Conservation (phyloP, 2,113 vertebrate species). For the Chloropsis cyanopogon region DNA sequence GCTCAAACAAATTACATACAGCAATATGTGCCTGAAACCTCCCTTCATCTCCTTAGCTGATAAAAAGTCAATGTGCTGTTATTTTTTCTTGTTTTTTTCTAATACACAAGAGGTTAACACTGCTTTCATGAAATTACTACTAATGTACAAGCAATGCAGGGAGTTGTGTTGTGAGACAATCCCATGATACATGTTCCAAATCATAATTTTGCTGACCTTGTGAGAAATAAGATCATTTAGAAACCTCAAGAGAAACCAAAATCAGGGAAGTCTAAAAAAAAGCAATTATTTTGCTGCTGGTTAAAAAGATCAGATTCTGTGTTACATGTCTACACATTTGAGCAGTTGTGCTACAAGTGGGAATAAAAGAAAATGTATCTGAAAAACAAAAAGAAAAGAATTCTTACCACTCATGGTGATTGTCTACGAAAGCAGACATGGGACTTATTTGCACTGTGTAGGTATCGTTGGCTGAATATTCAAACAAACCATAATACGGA, state of each 20-base stretch:
- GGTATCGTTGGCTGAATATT: conserved; percentile 98
- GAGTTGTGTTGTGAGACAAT: background rate
- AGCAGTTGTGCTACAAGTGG: background rate
- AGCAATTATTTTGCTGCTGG: background rate
- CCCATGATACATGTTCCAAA: background rate
- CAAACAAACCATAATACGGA: conserved; percentile 97
- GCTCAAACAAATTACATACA: background rate
- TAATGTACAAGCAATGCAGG: background rate
- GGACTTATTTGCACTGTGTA: conserved; percentile 99
- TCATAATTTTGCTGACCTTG: conserved; percentile 21
- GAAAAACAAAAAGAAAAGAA: background rate
- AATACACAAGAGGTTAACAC: background rate
- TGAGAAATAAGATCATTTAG: conserved; percentile 39
- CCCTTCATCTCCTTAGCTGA: background rate
- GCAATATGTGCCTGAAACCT: background rate
- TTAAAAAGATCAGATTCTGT: background rate
- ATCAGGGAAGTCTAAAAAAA: background rate
- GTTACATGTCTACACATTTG: background rate
- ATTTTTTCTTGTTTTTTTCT: background rate
- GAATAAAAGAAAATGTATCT: background rate
- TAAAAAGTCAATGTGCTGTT: background rate
- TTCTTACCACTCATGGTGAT: conserved; percentile 97
- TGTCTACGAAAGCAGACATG: conserved; percentile 99
- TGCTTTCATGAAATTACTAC: background rate
- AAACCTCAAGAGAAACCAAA: conserved; percentile 9